These are phyloP conservation scores for Castor canadensis DNA, from an alignment of 2,113 vertebrate genomes.

Conservation along the genomic window DNA sequence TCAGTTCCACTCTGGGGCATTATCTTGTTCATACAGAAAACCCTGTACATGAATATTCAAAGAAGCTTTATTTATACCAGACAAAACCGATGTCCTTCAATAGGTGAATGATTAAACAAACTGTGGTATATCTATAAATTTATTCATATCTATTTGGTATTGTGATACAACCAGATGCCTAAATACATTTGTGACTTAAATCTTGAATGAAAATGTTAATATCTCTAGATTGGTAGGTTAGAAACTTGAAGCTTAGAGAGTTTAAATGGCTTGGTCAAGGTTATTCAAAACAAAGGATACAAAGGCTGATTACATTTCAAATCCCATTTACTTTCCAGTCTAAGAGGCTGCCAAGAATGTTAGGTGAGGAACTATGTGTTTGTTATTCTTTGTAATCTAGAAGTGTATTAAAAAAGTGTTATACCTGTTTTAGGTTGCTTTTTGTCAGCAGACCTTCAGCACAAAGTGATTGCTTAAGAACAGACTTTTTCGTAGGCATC, in stretches of 20 bases:
- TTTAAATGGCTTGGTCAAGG: constrained; percentile 16
- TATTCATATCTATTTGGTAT: neutral
- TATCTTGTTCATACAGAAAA: neutral
- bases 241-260: neutral
- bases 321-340: neutral
- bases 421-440: neutral
- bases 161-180: neutral
- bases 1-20: neutral
- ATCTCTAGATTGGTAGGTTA: neutral
- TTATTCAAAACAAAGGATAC: neutral
- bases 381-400: neutral
- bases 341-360: neutral
- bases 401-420: neutral
- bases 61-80: constrained; percentile 7
- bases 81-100: neutral
- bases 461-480: neutral
- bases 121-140: neutral
- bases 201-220: constrained; percentile 10
- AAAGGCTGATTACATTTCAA: neutral
- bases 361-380: neutral
- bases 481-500: neutral
- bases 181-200: neutral
- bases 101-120: neutral
- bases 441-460: neutral
- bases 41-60: neutral